These are phyloP conservation scores for Thecophora atra DNA, from an alignment of 2,888 invertebrate genomes.

Conservation along the genomic window DNA sequence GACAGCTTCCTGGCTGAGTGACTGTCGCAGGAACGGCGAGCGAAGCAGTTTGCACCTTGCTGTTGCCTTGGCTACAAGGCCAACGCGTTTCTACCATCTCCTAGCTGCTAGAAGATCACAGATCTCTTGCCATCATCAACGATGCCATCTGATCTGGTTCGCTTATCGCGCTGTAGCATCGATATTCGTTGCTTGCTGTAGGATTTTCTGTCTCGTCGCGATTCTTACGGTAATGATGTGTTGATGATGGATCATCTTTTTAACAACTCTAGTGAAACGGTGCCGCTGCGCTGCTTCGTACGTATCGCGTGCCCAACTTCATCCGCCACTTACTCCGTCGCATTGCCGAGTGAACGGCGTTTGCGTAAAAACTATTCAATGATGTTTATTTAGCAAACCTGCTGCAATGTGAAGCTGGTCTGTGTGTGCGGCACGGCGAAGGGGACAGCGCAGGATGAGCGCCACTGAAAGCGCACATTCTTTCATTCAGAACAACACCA, in stretches of 20 bases:
- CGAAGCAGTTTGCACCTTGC: slow-evolving; percentile 62
- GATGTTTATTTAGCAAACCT: slow-evolving; percentile 64
- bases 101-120: neutral
- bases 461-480: slow-evolving; percentile 18
- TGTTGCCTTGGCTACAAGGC: slow-evolving; percentile 36
- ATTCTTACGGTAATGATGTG: slow-evolving; percentile 48
- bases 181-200: neutral
- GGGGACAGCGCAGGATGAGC: neutral
- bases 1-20: slow-evolving; percentile 32
- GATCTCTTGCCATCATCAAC: neutral
- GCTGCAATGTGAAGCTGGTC: slow-evolving; percentile 39
- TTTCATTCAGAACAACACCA: slow-evolving; percentile 55
- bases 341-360: slow-evolving; percentile 5
- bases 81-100: neutral
- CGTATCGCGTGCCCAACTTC: slow-evolving; percentile 46
- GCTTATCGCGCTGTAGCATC: slow-evolving; percentile 20
- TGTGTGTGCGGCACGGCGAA: slow-evolving; percentile 46
- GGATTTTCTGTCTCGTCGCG: slow-evolving; percentile 3
- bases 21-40: slow-evolving; percentile 59
- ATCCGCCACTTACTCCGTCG: slow-evolving; percentile 36
- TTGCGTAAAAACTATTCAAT: slow-evolving; percentile 43
- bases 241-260: slow-evolving; percentile 45
- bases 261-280: neutral
- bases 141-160: slow-evolving; percentile 30
- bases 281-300: slow-evolving; percentile 19